Evolutionary conservation across 1,140 invertebrate species (phyloP).

Genomic region (Aphelenchoides besseyi): DNA sequence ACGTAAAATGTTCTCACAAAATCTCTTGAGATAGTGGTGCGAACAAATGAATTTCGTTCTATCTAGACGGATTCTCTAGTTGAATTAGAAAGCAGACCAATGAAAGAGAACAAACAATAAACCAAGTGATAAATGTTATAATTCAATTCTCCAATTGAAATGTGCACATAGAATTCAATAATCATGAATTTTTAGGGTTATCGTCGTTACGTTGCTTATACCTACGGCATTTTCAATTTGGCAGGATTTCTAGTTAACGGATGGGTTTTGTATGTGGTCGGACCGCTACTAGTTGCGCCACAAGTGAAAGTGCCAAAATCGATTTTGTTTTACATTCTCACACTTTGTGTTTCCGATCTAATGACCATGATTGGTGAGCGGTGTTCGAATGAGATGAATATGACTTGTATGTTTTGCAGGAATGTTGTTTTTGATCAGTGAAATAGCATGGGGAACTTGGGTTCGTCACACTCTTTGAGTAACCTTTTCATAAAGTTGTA

Average conservation of each 20-base stretch:
- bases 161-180: neutral
- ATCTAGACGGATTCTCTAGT: too few relatives aligned
- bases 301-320: conserved; percentile 52
- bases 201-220: conserved; percentile 57
- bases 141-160: too few relatives aligned
- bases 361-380: conserved; percentile 58
- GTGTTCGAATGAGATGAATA: conserved; percentile 6
- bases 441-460: conserved; percentile 58
- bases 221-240: conserved; percentile 56
- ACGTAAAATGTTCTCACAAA: too few relatives aligned
- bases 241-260: conserved; percentile 55
- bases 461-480: conserved; percentile 23
- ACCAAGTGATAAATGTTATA: too few relatives aligned
- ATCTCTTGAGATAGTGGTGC: too few relatives aligned
- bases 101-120: too few relatives aligned
- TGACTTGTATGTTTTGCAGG: conserved; percentile 36
- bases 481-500: neutral
- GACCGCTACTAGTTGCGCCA: conserved; percentile 40
- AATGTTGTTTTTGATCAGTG: conserved; percentile 57
- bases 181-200: conserved; percentile 49
- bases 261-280: conserved; percentile 60
- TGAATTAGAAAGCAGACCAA: too few relatives aligned
- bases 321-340: conserved; percentile 60
- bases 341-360: conserved; percentile 56
- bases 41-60: too few relatives aligned